A percentile compares a stretch with the other conserved stretches of the same genome.
Conservation (phyloP, 2,888 invertebrate species). For the Leptinotarsa rubiginosa region DNA sequence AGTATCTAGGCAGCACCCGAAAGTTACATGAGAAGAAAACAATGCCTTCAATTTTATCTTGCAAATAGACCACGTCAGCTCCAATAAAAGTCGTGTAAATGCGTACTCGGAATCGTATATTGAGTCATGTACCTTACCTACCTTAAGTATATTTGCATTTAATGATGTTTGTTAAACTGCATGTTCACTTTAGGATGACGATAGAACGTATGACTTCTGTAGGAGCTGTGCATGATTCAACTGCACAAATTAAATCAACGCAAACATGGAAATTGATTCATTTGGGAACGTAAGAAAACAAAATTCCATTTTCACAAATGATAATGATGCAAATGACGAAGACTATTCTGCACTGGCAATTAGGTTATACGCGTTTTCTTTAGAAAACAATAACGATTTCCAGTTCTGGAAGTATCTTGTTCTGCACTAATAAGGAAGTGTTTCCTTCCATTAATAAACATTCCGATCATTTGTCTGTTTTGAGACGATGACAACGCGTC, state of each 20-base stretch:
- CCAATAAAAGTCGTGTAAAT: slow-evolving; percentile 34
- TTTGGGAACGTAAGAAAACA: too few species aligned
- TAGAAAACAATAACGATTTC: not conserved
- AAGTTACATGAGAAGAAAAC: not conserved
- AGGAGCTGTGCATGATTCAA: not conserved
- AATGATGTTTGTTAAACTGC: not conserved
- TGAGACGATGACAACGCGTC: not conserved
- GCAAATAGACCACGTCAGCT: slow-evolving; percentile 32
- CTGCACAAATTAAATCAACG: not conserved
- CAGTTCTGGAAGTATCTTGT: not conserved
- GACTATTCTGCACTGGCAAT: not conserved
- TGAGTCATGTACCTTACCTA: slow-evolving; percentile 34
- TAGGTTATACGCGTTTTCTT: not conserved
- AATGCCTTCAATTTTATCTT: slow-evolving; percentile 13
- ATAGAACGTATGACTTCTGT: not conserved
- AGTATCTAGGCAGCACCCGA: not conserved
- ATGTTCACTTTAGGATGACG: not conserved
- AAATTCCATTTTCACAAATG: too few species aligned
- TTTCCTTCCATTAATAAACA: slow-evolving; percentile 1
- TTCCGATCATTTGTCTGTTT: not conserved
- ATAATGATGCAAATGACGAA: too few species aligned
- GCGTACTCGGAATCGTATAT: slow-evolving; percentile 9
- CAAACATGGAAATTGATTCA: not conserved
- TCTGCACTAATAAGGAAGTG: not conserved
- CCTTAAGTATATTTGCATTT: slow-evolving; percentile 27